A percentile compares a stretch with the other conserved stretches of the same genome.
Conservation (phyloP, 2,113 vertebrate species). For the Pachycephala philippinensis region DNA sequence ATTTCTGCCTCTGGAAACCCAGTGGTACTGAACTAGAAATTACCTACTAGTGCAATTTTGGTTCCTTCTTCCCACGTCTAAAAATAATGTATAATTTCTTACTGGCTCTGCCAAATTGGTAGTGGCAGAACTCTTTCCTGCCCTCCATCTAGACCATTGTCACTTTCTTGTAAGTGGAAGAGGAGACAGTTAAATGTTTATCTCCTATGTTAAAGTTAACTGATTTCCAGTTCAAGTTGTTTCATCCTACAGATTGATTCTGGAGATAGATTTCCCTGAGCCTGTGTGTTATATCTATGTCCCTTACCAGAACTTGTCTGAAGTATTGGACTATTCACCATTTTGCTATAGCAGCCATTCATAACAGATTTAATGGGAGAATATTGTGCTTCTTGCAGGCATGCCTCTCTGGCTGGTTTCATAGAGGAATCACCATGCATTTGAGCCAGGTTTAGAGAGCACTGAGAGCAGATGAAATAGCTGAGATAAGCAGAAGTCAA, state of each 20-base stretch:
- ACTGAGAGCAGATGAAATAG: not conserved
- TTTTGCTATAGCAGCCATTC: not conserved
- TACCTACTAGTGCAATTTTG: not conserved
- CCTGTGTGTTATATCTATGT: not conserved
- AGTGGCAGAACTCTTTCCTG: not conserved
- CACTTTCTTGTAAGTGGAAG: not conserved
- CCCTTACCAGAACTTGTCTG: not conserved
- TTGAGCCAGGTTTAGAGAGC: not conserved
- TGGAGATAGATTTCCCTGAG: not conserved
- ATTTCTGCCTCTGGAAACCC: not conserved
- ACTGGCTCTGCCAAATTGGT: not conserved
- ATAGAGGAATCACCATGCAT: not conserved
- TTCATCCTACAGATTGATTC: not conserved
- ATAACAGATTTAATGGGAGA: not conserved
- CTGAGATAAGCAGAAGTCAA: not conserved
- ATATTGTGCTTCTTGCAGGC: not conserved
- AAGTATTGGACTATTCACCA: not conserved
- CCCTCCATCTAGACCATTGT: not conserved
- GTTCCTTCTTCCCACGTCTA: not conserved
- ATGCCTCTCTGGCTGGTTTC: not conserved
- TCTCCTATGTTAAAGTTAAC: not conserved
- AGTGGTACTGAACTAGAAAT: not conserved
- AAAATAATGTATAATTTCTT: not conserved
- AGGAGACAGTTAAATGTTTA: not conserved
- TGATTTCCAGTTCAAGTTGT: not conserved